phyloP scores from a whole-genome alignment of 2,888 invertebrate species.

The Frankliniella intonsa region DNA sequence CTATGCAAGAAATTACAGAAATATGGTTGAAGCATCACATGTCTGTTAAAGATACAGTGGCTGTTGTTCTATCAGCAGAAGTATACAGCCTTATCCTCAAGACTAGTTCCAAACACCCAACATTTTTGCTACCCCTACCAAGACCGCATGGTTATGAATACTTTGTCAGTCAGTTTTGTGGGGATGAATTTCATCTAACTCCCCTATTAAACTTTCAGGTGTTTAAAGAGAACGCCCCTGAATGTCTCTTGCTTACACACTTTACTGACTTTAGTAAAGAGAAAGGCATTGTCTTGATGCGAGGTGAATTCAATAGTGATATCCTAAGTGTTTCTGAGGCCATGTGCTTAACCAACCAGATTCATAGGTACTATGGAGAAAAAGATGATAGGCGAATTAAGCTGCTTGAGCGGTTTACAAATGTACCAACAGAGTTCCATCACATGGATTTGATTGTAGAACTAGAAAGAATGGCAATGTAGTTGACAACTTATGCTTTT shows the following conservation, averaged over 20 bases:
- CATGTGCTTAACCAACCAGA: slow-evolving; percentile 77
- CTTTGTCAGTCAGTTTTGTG: slow-evolving; percentile 69
- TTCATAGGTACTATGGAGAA: slow-evolving; percentile 76
- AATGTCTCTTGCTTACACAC: slow-evolving; percentile 74
- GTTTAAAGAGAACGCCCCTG: slow-evolving; percentile 84
- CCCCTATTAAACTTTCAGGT: slow-evolving; percentile 78
- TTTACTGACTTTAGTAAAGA: slow-evolving; percentile 66
- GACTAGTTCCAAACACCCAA: slow-evolving; percentile 57
- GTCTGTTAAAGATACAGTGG: slow-evolving; percentile 65
- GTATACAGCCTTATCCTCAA: slow-evolving; percentile 57
- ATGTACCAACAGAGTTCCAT: slow-evolving; percentile 67
- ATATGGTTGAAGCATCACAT: slow-evolving; percentile 81
- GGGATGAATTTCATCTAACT: slow-evolving; percentile 74
- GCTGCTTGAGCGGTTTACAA: slow-evolving; percentile 64
- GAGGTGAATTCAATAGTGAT: slow-evolving; percentile 79
- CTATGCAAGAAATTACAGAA: slow-evolving; percentile 61
- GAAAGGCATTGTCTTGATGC: slow-evolving; percentile 75
- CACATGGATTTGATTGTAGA: slow-evolving; percentile 76
- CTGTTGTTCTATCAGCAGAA: slow-evolving; percentile 62
- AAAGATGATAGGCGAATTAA: slow-evolving; percentile 57
- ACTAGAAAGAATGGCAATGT: slow-evolving; percentile 52
- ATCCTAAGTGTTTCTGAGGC: slow-evolving; percentile 72
- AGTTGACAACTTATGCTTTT: slow-evolving; percentile 11
- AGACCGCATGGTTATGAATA: slow-evolving; percentile 81
- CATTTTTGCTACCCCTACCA: slow-evolving; percentile 76